Base-by-base conservation (phyloP, 1,140 invertebrate species). In the Ctenoplectra terminalis region DNA sequence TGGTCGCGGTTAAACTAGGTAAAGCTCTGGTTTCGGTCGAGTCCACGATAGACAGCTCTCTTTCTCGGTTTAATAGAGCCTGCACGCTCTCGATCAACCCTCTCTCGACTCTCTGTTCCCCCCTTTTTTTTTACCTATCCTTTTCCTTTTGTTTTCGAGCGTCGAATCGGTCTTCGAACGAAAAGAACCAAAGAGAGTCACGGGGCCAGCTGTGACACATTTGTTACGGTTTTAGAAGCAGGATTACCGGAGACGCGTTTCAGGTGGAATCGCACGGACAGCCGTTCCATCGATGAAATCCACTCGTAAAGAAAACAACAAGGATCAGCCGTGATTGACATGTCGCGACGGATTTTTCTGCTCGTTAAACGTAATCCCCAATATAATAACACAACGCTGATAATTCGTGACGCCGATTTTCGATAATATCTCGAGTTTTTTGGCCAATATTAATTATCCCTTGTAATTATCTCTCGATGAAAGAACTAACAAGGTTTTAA, bases 211-310 rank as follows among this genome's bases (percentile, higher is more conserved):
- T 52, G 69, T 26, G 72, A 50, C 56, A 34, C 77, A 63, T 63
- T 79, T 72, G 69, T 70, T 79, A 72, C 46, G 46, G 77, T 72
- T 79, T 79, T 70, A 48, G 56, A 52, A 58, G 5, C 23, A 1
- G 77, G 69, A 63, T 61, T 56, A 70, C 46, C 40, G 20, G 17
- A 60, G 76, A 71, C 54, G 43, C 31, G 56, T 46, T 50, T 54
- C 26, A 7, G n/a, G 26, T 13, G 48, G 67, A 71, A 71, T 54
- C 23, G 48, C 67, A 56, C 67, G 67, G 67, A 52, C 67, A 40
- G 50, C 34, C 67, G 34, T 54, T 52, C 50, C 23, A 37, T 54
- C 67, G 67, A 50, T 26, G 34, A 15, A 37, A 54, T 60, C 43
- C 43, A 37, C 9, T 48, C 26, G 40, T 31, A 58, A 60, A 17